Evolutionary conservation across 2,113 vertebrate genomes (phyloP).

Genomic region (Trogon surrucura): DNA sequence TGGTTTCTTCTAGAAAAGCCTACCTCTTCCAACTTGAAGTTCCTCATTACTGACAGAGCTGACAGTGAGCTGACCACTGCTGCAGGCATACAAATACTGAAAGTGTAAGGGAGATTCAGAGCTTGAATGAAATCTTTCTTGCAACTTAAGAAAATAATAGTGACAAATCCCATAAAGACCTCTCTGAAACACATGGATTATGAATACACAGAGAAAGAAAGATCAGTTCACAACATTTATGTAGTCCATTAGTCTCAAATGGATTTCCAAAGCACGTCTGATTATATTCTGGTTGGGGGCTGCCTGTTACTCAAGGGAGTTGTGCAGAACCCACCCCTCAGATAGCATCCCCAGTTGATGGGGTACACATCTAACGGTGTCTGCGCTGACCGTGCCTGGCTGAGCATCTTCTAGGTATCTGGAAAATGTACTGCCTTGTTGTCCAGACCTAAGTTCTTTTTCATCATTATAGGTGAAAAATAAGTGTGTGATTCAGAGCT

Average conservation of each 20-base stretch:
- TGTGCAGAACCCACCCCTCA: neutral
- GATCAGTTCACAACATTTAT: neutral
- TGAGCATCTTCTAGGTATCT: neutral
- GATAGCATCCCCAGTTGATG: neutral
- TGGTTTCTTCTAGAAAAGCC: neutral
- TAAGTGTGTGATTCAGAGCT: conserved; percentile 56
- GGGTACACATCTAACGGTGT: neutral
- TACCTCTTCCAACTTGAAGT: neutral
- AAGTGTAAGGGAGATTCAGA: neutral
- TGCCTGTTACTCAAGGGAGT: neutral
- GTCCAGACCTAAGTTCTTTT: neutral
- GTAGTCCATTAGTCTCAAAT: neutral
- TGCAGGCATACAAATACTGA: neutral
- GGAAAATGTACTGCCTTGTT: neutral
- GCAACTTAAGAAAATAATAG: neutral
- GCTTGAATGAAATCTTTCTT: neutral
- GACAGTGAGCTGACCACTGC: neutral
- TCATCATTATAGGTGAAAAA: conserved; percentile 40
- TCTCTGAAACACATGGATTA: neutral
- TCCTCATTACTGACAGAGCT: neutral
- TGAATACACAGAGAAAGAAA: neutral
- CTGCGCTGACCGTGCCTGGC: neutral
- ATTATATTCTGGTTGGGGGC: neutral
- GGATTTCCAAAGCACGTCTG: neutral
- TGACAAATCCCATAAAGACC: neutral